Percentiles rank a stretch among this genome's conserved stretches.
These are phyloP conservation scores for Chondrilla cf. caribensis DNA, from an alignment of 37 sponge, comb jelly and placozoan species.

Conservation along the genomic window DNA sequence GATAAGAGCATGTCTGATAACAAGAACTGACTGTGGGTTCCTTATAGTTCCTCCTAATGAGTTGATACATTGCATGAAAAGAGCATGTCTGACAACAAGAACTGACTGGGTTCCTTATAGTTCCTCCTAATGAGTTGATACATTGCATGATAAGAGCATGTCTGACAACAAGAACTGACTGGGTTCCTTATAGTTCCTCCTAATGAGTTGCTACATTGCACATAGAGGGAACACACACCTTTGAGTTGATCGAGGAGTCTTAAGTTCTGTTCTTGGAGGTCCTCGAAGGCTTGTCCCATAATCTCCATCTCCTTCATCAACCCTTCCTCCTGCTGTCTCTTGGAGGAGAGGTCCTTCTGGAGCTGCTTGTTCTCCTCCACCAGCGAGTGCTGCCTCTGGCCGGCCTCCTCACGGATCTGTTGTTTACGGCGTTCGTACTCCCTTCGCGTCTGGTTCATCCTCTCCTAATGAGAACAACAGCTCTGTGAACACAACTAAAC, in stretches of 20 bases:
- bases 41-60: no score
- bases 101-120: no score
- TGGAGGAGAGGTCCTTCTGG: slow-evolving; percentile 55
- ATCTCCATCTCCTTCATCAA: slow-evolving; percentile 90
- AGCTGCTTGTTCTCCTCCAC: slow-evolving; percentile 57
- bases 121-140: no score
- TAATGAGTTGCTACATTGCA: no score
- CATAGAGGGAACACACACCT: slow-evolving; percentile 15
- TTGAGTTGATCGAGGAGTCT: slow-evolving; percentile 86
- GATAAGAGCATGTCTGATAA: no score
- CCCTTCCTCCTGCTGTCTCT: slow-evolving; percentile 79
- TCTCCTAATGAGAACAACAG: not conserved
- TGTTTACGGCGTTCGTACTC: slow-evolving; percentile 66
- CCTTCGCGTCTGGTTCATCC: slow-evolving; percentile 16
- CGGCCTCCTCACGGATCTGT: slow-evolving; percentile 54
- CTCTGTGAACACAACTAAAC: not conserved
- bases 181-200: no score
- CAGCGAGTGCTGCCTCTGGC: slow-evolving; percentile 29
- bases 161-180: no score
- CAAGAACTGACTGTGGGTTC: no score
- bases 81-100: no score
- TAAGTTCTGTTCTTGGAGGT: slow-evolving; percentile 91
- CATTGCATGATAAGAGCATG: no score
- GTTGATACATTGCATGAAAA: no score
- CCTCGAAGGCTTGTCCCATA: slow-evolving; percentile 91